Base-by-base conservation (phyloP, 2,797 vertebrate species). In the Peromyscus eremicus region DNA sequence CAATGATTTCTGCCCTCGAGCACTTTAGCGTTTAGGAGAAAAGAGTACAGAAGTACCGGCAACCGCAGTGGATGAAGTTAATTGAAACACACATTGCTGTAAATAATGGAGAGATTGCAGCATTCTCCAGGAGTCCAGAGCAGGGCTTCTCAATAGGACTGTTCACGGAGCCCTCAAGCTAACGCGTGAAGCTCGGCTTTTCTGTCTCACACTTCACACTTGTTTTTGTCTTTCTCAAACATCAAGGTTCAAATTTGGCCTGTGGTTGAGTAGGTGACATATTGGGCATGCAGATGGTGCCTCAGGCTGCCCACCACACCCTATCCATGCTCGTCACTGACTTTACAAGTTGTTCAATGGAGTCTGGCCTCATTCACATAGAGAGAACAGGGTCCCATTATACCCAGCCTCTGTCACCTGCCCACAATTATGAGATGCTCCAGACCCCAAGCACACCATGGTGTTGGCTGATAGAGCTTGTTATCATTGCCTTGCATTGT, bases 401-500 rank as follows among this genome's bases (percentile, higher is more conserved):
- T 70, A 43, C 32, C 25, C 10, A 66, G 70, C 73, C 76, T 73
- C 46, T 55, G 84, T 88, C 32, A 14, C 0, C 46, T 8, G 12
- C 37, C 46, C 19, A 6, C 76, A 34, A 25, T 43, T 32, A n/a
- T 16, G 46, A 76, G 49, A 37, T 25, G 7, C 6, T 37, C 37
- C 29, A 62, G 79, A 70, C 62, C 16, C 55, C 62, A 96, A 84
- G 34, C 86, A 68, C 37, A 29, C 40, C 4, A 8, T 25, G 68
- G 25, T n/a, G 62, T 89, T 87, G 91, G 77, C 77, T 27, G 60
- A 89, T 40, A 52, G 9, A 43, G 68, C 49, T 96, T 94, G 17
- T 89, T 87, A 93, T 92, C 75, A 75, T 89, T 91, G 40, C 84
- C 25, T 89, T 32, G 92, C 57, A 4, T 34, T 70, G 93, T 92